Evolutionary conservation across 2,113 vertebrate genomes (phyloP), one percentile per base, ranked within the genome.

Genomic region (Mixornis gularis): DNA sequence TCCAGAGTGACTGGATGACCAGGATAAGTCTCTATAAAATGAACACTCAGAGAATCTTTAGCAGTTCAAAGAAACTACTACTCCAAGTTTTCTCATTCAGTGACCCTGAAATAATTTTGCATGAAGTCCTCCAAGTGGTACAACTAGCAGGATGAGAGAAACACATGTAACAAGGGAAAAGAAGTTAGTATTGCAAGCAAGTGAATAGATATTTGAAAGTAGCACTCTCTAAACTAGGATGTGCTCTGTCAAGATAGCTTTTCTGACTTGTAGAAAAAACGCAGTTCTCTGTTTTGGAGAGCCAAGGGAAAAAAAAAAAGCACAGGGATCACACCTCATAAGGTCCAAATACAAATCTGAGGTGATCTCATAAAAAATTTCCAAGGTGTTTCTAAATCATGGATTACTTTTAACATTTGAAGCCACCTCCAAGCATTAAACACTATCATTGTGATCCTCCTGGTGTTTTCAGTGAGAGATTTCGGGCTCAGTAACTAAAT

Each of bases 311-410:
- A 51, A n/a, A 46, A 41, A 27, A 52, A 43, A 20, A 30, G 1
- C 1, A 3, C 1, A 8, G 6, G 8, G 22, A 30, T 25, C 1
- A 43, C 9, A 71, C 7, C 5, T 79, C 26, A 29, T 30, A 22
- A 73, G 18, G 14, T 51, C 12, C 25, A 62, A 76, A 14, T 34
- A 19, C 58, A 74, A 72, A 78, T 78, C 14, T 51, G 52, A 81
- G 26, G 10, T 59, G 30, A 52, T 13, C 48, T 66, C 34, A 78
- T 27, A 9, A 76, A 87, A 78, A 38, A 20, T 4, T 72, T 59
- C 30, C 34, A n/a, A 30, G 25, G 17, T 30, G 12, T 62, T 79
- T 69, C 36, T 58, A 53, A 93, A 72, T 40, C 17, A 38, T 7
- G 2, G 60, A 69, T 20, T 85, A 36, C 40, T 82, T 87, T 89